Percentiles rank a stretch among this genome's conserved stretches.
These are phyloP conservation scores for Polypedilum pembai DNA, from an alignment of 1,140 invertebrate genomes.

Conservation along the genomic window DNA sequence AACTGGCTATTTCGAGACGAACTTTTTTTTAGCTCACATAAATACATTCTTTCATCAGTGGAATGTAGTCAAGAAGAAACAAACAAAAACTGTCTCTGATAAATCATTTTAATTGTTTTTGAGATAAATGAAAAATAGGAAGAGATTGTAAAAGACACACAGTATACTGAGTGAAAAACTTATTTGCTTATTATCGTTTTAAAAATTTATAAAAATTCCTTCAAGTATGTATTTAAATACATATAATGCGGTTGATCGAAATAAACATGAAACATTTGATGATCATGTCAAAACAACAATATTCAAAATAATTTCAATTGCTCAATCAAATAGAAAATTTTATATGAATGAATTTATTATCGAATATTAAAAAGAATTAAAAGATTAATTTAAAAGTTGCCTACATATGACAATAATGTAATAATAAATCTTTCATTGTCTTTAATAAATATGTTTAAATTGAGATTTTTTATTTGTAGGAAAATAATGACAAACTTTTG, in stretches of 20 bases:
- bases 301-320: too few relatives aligned
- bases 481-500: background rate
- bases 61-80: background rate
- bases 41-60: background rate
- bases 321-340: too few relatives aligned
- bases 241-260: too few relatives aligned
- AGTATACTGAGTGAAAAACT: too few relatives aligned
- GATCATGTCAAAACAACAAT: too few relatives aligned
- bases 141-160: background rate
- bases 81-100: conserved; percentile 20
- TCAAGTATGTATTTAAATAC: too few relatives aligned
- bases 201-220: too few relatives aligned
- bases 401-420: background rate
- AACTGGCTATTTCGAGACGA: background rate
- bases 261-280: too few relatives aligned
- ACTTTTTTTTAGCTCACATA: background rate
- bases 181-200: too few relatives aligned
- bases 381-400: background rate
- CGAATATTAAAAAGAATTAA: background rate
- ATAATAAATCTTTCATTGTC: background rate
- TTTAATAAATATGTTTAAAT: too few relatives aligned
- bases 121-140: background rate
- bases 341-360: background rate
- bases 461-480: too few relatives aligned
- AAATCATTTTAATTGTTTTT: conserved; percentile 23